phyloP scores from a whole-genome alignment of 2,113 vertebrate genomes.

The Trematomus loennbergii region DNA sequence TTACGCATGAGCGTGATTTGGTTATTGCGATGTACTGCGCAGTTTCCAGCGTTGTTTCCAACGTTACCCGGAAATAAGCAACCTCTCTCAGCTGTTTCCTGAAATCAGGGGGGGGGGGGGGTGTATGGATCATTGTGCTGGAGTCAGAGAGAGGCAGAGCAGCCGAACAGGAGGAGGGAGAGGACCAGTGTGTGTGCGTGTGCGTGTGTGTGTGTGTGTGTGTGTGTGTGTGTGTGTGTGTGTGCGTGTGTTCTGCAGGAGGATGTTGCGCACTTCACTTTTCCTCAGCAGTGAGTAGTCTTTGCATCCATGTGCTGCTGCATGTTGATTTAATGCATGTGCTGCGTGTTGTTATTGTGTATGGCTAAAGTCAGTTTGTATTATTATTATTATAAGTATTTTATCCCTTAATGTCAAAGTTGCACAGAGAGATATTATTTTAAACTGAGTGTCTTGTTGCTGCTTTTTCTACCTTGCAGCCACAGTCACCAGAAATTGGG shows the following conservation, averaged over 20 bases:
- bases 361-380: not conserved
- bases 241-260: constrained; percentile 64
- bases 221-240: too few relatives aligned
- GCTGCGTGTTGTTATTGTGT: constrained; percentile 3
- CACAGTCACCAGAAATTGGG: too few relatives aligned
- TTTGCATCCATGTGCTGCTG: constrained; percentile 53
- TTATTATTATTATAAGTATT: not conserved
- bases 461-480: not conserved
- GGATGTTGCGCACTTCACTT: constrained; percentile 85
- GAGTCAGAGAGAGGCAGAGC: constrained; percentile 17
- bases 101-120: constrained; percentile 30
- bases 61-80: constrained; percentile 60
- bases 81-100: constrained; percentile 33
- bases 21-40: constrained; percentile 32
- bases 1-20: constrained; percentile 27
- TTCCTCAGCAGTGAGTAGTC: constrained; percentile 59
- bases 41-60: constrained; percentile 36
- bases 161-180: constrained; percentile 49
- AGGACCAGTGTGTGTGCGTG: not conserved
- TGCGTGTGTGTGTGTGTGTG: too few relatives aligned
- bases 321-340: constrained; percentile 5
- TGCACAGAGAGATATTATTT: not conserved
- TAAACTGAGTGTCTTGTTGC: not conserved
- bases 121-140: constrained; percentile 7
- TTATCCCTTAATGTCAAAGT: not conserved